A percentile compares a stretch with the other conserved stretches of the same genome.
Conservation (phyloP, 2,113 vertebrate species). For the Benitochromis conjunctus region DNA sequence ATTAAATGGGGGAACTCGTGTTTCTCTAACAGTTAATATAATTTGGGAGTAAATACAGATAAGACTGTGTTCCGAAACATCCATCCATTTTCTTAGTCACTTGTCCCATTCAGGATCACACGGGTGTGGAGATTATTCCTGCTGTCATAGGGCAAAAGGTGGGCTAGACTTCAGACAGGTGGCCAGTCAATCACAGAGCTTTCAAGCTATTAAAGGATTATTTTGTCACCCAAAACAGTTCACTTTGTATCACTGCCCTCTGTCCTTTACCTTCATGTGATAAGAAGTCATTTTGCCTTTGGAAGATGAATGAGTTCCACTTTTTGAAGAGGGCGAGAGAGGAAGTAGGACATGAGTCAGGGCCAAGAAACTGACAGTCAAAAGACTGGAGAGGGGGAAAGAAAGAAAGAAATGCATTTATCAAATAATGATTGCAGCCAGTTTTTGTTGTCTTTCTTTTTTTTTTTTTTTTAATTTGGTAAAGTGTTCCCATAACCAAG, state of each 20-base stretch:
- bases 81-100: background rate
- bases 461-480: conserved; percentile 4
- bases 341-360: background rate
- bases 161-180: background rate
- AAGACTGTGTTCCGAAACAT: background rate
- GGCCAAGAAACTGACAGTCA: background rate
- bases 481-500: background rate
- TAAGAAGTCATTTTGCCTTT: conserved; percentile 22
- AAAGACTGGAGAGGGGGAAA: background rate
- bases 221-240: background rate
- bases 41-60: background rate
- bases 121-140: background rate
- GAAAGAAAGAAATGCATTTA: conserved; percentile 24
- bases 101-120: background rate
- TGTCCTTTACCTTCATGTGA: conserved; percentile 11
- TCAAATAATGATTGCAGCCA: conserved; percentile 18
- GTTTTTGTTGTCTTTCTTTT: background rate
- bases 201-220: background rate
- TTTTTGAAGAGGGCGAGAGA: background rate
- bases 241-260: background rate
- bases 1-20: background rate
- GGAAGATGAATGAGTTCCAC: conserved; percentile 29
- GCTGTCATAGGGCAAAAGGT: background rate
- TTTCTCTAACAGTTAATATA: background rate
- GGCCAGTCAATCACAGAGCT: background rate